phyloP scores from a whole-genome alignment of 2,113 vertebrate species.

The Phodopus roborovskii region DNA sequence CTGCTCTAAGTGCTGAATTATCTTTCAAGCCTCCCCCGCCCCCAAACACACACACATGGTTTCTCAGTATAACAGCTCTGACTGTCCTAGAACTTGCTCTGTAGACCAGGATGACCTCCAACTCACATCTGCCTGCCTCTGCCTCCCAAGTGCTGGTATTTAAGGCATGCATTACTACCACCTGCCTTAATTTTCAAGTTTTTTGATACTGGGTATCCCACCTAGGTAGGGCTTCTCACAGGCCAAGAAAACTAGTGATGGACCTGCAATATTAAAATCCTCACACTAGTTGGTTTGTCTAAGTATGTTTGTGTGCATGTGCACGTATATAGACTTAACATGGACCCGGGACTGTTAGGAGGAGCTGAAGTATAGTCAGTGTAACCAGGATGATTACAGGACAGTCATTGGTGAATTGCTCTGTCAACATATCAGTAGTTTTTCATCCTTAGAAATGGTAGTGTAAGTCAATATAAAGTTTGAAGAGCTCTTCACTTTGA shows the following conservation, averaged over 20 bases:
- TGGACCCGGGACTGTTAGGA: neutral
- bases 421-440: neutral
- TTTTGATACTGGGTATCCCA: neutral
- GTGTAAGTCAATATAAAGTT: neutral
- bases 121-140: no score
- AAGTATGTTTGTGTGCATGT: neutral
- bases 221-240: neutral
- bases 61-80: no score
- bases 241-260: neutral
- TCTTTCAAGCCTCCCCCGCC: neutral
- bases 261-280: neutral
- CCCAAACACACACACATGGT: no score
- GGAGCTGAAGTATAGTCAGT: neutral
- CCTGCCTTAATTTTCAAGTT: neutral
- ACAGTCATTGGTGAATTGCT: neutral
- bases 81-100: no score
- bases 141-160: no score
- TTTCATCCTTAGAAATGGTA: neutral
- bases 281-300: neutral
- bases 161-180: no score
- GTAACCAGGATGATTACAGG: neutral
- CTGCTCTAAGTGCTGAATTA: neutral
- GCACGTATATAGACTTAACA: neutral
- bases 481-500: neutral
- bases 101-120: no score